Evolutionary conservation across 2,113 vertebrate species (phyloP), one percentile per base, ranked within the genome.

Genomic region (Oophaga pumilio): DNA sequence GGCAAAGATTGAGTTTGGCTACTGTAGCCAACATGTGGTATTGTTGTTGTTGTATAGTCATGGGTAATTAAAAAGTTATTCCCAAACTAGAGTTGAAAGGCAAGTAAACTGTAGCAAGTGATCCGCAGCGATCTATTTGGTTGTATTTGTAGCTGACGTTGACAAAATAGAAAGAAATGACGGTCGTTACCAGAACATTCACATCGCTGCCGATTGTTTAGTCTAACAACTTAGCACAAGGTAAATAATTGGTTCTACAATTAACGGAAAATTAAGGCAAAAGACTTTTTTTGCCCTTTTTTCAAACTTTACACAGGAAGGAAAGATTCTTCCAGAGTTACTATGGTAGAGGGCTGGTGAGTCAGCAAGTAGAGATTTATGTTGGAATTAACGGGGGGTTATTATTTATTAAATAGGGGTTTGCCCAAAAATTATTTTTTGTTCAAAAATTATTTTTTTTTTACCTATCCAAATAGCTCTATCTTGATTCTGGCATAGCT

Each of bases 111-210:
- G 33, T 52, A 64, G 60, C 60, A 24, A 64, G n/a, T n/a, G 50
- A 82, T 24, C 28, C 4, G 20, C 33, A 14, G 62, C 20, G 2
- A 66, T 82, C 9, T 15, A 49, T 68, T 68, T 52, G 66, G 57
- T 11, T 68, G 33, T 24, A 50, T 82, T 66, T 82, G 80, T 68
- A 82, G 80, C 43, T 68, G 80, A 82, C 80, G 68, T 64, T 82
- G 60, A 82, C 60, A 71, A 84, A 84, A 71, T 17, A 56, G 43
- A 84, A 71, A 71, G 71, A 84, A 84, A 84, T 84, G 8, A 28
- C 13, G 14, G n/a, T 71, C 66, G 53, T 71, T 84, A 71, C 9
- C 12, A 26, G 66, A 22, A 84, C 82, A 71, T 71, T 84, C 56
- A 69, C 82, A 18, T 53, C 26, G 8, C 33, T 56, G 66, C 64